Percentiles rank a stretch among this genome's conserved stretches.
phyloP scores from a whole-genome alignment of 2,113 vertebrate species.

The Chaenogobius annularis region DNA sequence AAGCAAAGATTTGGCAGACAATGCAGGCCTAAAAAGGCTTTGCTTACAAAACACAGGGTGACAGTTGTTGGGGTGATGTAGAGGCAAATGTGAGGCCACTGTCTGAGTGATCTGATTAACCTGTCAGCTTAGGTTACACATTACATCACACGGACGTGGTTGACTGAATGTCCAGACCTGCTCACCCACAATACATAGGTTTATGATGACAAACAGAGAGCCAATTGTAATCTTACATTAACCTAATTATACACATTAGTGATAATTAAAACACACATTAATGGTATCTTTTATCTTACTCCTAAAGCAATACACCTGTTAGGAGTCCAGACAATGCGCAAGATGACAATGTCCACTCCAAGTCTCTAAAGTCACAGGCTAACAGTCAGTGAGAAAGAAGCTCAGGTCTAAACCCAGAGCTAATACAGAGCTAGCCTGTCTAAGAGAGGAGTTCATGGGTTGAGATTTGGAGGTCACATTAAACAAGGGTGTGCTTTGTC shows the following conservation, averaged over 20 bases:
- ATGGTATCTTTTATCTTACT: conserved; percentile 3
- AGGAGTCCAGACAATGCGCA: neutral
- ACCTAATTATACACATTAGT: neutral
- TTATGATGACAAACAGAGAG: conserved; percentile 17
- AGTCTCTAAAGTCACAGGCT: neutral
- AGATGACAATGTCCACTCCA: neutral
- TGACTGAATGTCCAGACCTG: neutral
- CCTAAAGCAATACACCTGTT: neutral
- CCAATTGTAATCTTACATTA: conserved; percentile 3
- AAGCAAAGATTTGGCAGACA: conserved; percentile 50
- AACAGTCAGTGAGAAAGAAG: conserved; percentile 3
- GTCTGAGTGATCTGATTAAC: conserved; percentile 54
- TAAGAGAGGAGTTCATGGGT: conserved; percentile 9
- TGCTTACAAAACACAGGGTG: conserved; percentile 34
- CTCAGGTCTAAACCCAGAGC: conserved; percentile 5
- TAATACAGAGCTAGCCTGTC: conserved; percentile 1
- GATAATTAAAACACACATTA: conserved; percentile 17
- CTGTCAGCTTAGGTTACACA: conserved; percentile 47
- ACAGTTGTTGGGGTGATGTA: conserved; percentile 33
- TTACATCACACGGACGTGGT: conserved; percentile 41
- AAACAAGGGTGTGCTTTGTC: conserved; percentile 50
- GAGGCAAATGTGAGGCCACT: conserved; percentile 32
- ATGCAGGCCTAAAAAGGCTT: conserved; percentile 59
- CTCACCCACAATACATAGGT: conserved; percentile 6
- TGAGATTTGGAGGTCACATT: conserved; percentile 37